Evolutionary conservation across 2,797 vertebrate genomes (phyloP), one percentile per base, ranked within the genome.

Genomic region (Nothura maculosa): DNA sequence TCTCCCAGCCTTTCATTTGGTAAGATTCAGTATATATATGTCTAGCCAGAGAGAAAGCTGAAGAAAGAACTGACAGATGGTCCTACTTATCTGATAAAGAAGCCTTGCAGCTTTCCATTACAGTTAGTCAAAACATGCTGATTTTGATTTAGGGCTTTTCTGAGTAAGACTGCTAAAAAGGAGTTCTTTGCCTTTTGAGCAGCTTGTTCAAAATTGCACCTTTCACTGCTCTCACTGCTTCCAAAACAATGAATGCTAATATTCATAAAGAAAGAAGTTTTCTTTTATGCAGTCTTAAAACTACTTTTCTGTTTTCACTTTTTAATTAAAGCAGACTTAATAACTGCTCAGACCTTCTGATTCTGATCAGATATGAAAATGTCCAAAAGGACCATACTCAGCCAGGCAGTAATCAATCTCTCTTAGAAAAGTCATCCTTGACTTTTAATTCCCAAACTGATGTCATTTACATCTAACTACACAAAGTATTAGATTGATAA

Each of bases 291-390:
- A 75, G 5, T 14, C 58, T 85, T 63, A 74, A 91, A 86, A 83
- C 48, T 0, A 47, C 15, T 75, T 60, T 79, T 83, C 48, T 74
- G 40, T 80, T 90, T 88, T 80, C 81, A 84, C 27, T 30, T 25
- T 16, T 10, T 20, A 84, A 80, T 63, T 81, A 87, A 92, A 87
- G 30, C 8, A 57, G 47, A 43, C 50, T 79, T 30, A 54, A 79
- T 11, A 85, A 12, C 21, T 79, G 21, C 67, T 70, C 40, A 69
- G 68, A 83, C 25, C 94, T 92, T 88, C 67, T 91, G 67, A 84
- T 77, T 90, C 88, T 83, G 30, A 76, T 84, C 43, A 85, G 45
- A 81, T 90, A 90, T 32, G 12, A 85, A 89, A 82, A 77, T 32
- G 34, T 36, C 73, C 50, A 45, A 47, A 86, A 73, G 81, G 52